Base-by-base conservation (phyloP, 30 jellyfish, hydroid and myxozoan genomes). In the Chironex yamaguchii region DNA sequence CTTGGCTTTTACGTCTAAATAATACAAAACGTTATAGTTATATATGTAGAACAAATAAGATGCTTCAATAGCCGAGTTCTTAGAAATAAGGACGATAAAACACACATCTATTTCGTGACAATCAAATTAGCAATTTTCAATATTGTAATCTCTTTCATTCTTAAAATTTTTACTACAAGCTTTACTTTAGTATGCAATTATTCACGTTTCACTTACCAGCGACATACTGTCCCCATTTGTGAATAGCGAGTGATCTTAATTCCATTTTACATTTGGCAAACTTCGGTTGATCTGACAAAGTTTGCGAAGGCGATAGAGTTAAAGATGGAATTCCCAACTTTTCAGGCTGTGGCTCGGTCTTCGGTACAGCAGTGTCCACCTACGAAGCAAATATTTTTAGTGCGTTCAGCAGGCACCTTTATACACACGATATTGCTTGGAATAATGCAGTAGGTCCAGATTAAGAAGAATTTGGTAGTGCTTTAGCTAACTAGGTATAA, bases 221-320 rank as follows among this genome's bases (percentile, higher is more conserved):
- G 23, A 88, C 96, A 64, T 89, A 94, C 69, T 94, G 98, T 2
- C 91, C 97, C 33, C 97, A 62, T 34, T 88, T 89, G 67, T 66
- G 77, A 14, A 94, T 82, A 9, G 96, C 91, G 13, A 94, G 81
- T 24, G 89, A 69, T 34, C 97, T 96, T 9, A 89, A 87, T 48
- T 89, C 99, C 42, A 90, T 86, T 67, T 88, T 89, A 62, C 99
- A 94, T 76, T 94, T 85, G 36, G 99, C 99, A 67, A 65, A 94
- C 74, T 94, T 94, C 22, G 99, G 97, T 75, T 94, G 99, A 72
- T 94, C 99, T 1, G 96, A 88, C 96, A 89, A 63, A 0, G 96
- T 81, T 14, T 85, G 91, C 31, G 36, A 95, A 49, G 34, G 94
- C 49, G 76, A 62, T 49, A 4, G 48, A 33, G 23, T 83, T 49